Evolutionary conservation across 2,797 vertebrate genomes (phyloP).

Genomic region (Caiman crocodilus): DNA sequence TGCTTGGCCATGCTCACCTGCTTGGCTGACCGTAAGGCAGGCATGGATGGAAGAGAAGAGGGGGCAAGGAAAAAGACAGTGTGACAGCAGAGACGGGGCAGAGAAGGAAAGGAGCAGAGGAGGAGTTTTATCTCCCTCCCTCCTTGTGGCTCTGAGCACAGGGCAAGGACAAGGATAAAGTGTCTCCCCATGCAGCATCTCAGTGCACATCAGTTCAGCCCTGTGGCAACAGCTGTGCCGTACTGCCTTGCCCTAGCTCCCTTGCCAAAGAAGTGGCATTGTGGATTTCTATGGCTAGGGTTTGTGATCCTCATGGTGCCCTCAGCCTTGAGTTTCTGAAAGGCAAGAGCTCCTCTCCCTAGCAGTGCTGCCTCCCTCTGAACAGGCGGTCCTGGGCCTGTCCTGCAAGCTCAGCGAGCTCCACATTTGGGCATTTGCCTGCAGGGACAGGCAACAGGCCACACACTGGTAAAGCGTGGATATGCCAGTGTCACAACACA

Average conservation of each 20-base stretch:
- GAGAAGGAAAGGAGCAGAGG: not conserved
- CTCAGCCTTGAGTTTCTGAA: not conserved
- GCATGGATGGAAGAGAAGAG: not conserved
- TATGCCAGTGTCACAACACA: fast-evolving
- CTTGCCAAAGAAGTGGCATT: fast-evolving
- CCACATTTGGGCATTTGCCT: not conserved
- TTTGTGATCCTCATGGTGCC: not conserved
- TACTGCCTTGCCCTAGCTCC: not conserved
- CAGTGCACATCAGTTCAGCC: not conserved
- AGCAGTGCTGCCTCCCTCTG: not conserved
- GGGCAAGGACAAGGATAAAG: not conserved
- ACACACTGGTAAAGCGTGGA: not conserved
- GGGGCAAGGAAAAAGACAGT: not conserved
- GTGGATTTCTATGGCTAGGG: not conserved
- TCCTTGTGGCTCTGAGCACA: not conserved
- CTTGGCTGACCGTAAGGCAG: not conserved
- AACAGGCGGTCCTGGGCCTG: fast-evolving
- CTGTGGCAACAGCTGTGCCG: not conserved
- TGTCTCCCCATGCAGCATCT: not conserved
- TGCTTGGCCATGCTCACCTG: not conserved
- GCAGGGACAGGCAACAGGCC: not conserved
- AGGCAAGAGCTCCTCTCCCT: not conserved
- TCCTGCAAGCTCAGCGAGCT: not conserved
- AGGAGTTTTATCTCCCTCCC: not conserved
- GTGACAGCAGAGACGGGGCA: not conserved